Evolutionary conservation across 1,140 invertebrate species (phyloP).

Genomic region (Lasaia peninsularis): DNA sequence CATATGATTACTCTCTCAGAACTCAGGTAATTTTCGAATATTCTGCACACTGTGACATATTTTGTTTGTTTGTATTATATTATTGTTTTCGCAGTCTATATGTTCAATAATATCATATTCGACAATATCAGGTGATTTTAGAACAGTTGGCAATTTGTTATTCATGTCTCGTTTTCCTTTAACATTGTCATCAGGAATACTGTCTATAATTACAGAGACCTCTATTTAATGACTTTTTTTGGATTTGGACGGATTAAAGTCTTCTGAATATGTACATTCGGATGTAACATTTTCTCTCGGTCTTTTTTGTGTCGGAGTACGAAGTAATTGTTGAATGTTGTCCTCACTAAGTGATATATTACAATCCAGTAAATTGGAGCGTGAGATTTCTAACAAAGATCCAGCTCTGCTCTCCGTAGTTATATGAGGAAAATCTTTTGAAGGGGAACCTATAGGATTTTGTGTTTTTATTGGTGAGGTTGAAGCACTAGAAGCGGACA

Average conservation of each 20-base stretch:
- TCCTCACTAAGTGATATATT: slow-evolving; percentile 2
- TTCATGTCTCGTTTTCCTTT: slow-evolving; percentile 13
- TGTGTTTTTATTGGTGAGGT: slow-evolving; percentile 11
- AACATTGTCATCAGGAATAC: slow-evolving; percentile 3
- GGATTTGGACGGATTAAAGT: slow-evolving; percentile 19
- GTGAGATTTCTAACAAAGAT: slow-evolving; percentile 22
- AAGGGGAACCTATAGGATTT: slow-evolving; percentile 18
- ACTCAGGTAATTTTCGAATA: slow-evolving; percentile 18
- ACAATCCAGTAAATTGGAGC: slow-evolving; percentile 14
- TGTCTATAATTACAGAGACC: slow-evolving; percentile 3
- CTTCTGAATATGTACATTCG: slow-evolving; percentile 18
- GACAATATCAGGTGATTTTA: slow-evolving; percentile 12
- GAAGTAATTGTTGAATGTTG: slow-evolving; percentile 11
- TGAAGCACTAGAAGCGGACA: slow-evolving; percentile 3
- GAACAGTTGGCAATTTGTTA: slow-evolving; percentile 17
- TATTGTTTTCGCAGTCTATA: slow-evolving; percentile 15
- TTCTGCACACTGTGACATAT: slow-evolving; percentile 10
- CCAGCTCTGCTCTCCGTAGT: slow-evolving; percentile 18
- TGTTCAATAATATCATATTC: slow-evolving; percentile 12
- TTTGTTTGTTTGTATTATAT: slow-evolving; percentile 12
- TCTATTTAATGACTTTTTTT: slow-evolving; percentile 15
- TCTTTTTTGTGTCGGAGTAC: slow-evolving; percentile 20
- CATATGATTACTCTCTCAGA: slow-evolving; percentile 14
- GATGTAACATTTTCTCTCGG: slow-evolving; percentile 19
- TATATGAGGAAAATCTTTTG: slow-evolving; percentile 20